phyloP scores from a whole-genome alignment of 2,888 invertebrate species.

The Ferdinandea cuprea region DNA sequence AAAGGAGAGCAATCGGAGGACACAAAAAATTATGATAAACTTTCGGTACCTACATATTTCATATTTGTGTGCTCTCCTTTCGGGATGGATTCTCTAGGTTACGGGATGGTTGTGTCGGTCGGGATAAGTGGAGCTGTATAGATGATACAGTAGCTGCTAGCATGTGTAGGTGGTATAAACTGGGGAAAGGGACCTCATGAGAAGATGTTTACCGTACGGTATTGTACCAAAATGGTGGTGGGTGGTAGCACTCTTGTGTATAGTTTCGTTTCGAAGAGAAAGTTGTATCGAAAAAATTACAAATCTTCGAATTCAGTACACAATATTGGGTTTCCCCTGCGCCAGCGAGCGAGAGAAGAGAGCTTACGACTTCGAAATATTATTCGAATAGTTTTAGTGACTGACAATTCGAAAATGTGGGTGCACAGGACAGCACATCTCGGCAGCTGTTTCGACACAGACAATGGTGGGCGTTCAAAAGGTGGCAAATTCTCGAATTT shows the following conservation, averaged over 20 bases:
- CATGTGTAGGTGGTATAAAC: conserved; percentile 55
- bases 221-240: conserved; percentile 16
- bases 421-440: no score
- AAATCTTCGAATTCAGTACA: conserved; percentile 40
- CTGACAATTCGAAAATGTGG: conserved; percentile 45
- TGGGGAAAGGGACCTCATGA: conserved; percentile 40
- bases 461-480: background rate
- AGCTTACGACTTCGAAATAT: conserved; percentile 21
- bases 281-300: conserved; percentile 22
- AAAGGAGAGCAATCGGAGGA: conserved; percentile 67
- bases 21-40: conserved; percentile 72
- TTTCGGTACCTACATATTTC: conserved; percentile 70
- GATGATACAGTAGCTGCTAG: conserved; percentile 37
- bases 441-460: conserved; percentile 41
- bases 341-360: background rate
- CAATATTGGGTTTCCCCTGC: conserved; percentile 6
- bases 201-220: conserved; percentile 64
- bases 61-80: conserved; percentile 68
- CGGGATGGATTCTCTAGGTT: conserved; percentile 73
- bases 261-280: conserved; percentile 18
- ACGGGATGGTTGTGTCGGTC: conserved; percentile 53
- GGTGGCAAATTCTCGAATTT: background rate
- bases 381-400: conserved; percentile 27
- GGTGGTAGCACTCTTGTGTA: background rate
- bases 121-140: conserved; percentile 53